Evolutionary conservation across 2,113 vertebrate genomes (phyloP), one percentile per base, ranked within the genome.

Genomic region (Ahaetulla prasina): DNA sequence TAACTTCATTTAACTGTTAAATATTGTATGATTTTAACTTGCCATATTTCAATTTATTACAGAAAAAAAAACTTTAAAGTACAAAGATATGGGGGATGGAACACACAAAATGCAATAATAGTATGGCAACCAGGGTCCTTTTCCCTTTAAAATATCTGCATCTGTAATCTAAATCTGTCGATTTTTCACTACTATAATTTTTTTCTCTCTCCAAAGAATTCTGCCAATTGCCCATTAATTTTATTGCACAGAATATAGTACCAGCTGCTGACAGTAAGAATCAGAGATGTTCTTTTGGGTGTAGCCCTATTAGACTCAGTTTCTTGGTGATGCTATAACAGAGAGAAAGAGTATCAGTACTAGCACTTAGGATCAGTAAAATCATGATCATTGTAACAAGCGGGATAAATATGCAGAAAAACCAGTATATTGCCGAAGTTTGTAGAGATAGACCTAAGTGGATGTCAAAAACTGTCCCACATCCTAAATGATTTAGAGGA

Each of bases 41-140:
- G 57, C 14, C 16, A n/a, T 53, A 43, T 94, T 95, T 88, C 95
- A 96, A 80, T 57, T 47, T 0, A 0, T 52, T 89, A 85, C 85
- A 87, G 18, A 35, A 1, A n/a, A 74, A 74, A 95, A 43, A 52
- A 14, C 7, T 87, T 39, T 27, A 80, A 3, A 43, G 4, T 11
- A 4, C 7, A 89, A 43, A 27, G n/a, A 49, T 20, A 55, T 27
- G 9, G 20, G 30, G 53, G 18, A 63, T 20, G 30, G 10, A 22
- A 11, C 16, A 23, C 60, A 55, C 49, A 88, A 43, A 80, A 39
- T 18, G 11, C 7, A 88, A 39, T 88, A 49, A n/a, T 47, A 86
- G 52, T 3, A 35, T 50, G 43, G 0, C 30, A 30, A 49, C 55
- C 43, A 50, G 30, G 11, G 39, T 55, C 35, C 74, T 74, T 84